phyloP scores from a whole-genome alignment of 2,888 invertebrate genomes.

The Ellobium chinense region DNA sequence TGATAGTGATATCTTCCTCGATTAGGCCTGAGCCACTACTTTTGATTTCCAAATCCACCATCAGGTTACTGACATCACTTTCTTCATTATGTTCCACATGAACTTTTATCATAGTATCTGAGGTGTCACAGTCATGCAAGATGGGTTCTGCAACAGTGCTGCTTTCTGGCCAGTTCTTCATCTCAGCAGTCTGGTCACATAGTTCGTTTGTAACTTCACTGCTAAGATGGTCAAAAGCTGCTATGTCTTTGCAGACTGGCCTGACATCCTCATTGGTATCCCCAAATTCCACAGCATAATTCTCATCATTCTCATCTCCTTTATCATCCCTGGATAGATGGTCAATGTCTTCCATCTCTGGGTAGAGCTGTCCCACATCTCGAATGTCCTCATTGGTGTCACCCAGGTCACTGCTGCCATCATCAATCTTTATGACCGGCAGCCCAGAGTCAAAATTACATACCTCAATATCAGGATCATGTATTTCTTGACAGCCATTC shows the following conservation, averaged over 20 bases:
- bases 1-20: neutral
- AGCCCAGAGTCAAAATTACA: neutral
- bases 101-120: neutral
- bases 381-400: neutral
- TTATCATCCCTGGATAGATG: neutral
- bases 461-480: neutral
- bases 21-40: neutral
- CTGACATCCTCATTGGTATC: neutral
- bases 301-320: neutral
- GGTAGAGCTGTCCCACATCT: neutral
- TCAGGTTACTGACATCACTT: neutral
- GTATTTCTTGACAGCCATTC: neutral
- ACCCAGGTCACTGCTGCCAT: neutral
- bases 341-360: neutral
- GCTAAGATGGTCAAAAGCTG: neutral
- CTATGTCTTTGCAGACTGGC: neutral
- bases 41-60: neutral
- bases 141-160: neutral
- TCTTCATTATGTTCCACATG: neutral
- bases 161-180: neutral
- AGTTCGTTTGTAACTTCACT: neutral
- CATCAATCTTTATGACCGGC: neutral
- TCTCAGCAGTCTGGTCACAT: neutral
- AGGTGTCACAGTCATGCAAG: neutral
- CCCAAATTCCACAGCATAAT: neutral